Percentiles rank a stretch among this genome's conserved stretches.
These are phyloP conservation scores for Lepus townsendii DNA, from an alignment of 2,797 vertebrate species.

Conservation along the genomic window DNA sequence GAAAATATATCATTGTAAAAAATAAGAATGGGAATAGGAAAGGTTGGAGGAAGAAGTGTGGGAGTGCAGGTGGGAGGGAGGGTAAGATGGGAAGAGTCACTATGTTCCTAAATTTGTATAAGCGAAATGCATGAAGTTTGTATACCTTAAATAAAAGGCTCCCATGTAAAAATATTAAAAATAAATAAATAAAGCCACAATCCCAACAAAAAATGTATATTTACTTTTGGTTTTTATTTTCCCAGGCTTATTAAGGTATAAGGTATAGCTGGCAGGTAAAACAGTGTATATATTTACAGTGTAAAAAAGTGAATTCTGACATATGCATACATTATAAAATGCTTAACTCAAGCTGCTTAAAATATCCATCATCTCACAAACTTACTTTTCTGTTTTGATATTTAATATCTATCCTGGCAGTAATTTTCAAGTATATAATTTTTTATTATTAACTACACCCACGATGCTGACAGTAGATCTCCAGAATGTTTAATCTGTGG, in stretches of 20 bases:
- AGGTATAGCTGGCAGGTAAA: background rate
- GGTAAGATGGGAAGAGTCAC: too few relatives aligned
- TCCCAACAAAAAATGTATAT: too few relatives aligned
- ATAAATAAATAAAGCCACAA: too few relatives aligned
- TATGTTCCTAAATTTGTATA: too few relatives aligned
- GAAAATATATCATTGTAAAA: too few relatives aligned
- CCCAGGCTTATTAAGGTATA: background rate
- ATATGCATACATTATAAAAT: background rate
- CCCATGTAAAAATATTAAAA: too few relatives aligned
- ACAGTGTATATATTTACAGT: background rate
- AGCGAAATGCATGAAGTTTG: background rate
- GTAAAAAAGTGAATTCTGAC: background rate
- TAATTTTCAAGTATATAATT: background rate
- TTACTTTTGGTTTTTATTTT: background rate
- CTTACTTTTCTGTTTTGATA: background rate
- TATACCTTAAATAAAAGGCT: too few relatives aligned
- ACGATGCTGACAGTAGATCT: background rate
- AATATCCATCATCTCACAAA: background rate
- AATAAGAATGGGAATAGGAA: too few relatives aligned
- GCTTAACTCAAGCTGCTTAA: background rate
- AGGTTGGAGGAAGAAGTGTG: too few relatives aligned
- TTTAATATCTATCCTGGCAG: background rate
- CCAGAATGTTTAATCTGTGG: background rate
- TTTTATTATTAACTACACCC: background rate
- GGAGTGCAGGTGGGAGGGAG: too few relatives aligned